Evolutionary conservation across 2,113 vertebrate genomes (phyloP), one percentile per base, ranked within the genome.

Genomic region (Menura novaehollandiae): DNA sequence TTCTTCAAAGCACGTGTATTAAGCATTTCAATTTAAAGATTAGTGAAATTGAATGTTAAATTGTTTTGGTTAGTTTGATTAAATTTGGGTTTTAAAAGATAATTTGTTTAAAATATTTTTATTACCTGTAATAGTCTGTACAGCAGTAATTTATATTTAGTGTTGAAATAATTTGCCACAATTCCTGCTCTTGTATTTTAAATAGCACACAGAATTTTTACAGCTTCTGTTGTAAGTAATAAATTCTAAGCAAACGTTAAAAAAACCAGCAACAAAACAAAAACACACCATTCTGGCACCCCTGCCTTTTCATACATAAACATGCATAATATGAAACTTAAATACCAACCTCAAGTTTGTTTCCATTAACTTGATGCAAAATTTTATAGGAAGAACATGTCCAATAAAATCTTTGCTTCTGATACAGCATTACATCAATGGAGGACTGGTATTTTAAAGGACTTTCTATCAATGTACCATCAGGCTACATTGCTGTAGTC

Each of bases 61-160:
- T 79, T 89, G 49, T 92, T 95, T 91, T 76, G 37, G 74, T 96
- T 97, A 96, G 94, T 82, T 98, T 97, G 91, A 89, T 97, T 87
- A 72, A 96, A 78, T 94, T 94, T 78, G 83, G 41, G 64, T 82
- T 97, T 97, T 82, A 91, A 85, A 91, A 95, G 32, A 72, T 78
- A 91, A 95, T 94, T 95, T 68, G 80, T 96, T 96, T 88, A 93
- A 93, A 90, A 93, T 37, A 94, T 96, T 97, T 97, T 78, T 91
- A 77, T 49, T 95, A 95, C 51, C 44, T 96, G 30, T 95, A 95
- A 69, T 79, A 96, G 73, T 89, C 96, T 94, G 76, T 91, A 51
- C 35, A 88, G 15, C n/a, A 77, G 55, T 90, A 88, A 55, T 35
- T 91, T 85, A 63, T 69, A 76, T 93, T 77, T 80, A 91, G 67